Evolutionary conservation across 1,140 invertebrate species (phyloP), one percentile per base, ranked within the genome.

Genomic region (Dendroctonus valens): DNA sequence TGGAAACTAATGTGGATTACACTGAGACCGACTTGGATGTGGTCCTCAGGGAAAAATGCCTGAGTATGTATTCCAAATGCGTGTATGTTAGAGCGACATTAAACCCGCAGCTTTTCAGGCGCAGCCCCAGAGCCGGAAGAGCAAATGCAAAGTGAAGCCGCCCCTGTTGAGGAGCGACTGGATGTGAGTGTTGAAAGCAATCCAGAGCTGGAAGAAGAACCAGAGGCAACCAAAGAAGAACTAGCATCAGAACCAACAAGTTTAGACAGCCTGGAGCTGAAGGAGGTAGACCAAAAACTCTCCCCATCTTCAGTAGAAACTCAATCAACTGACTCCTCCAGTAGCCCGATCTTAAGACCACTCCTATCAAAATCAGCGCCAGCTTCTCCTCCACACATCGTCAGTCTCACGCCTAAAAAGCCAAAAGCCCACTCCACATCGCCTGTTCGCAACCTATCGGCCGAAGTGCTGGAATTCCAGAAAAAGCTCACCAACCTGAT

Each of bases 1-100:
- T 77, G 41, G 76, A 77, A 59, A 77, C 76, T n/a, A 75, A 77
- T 72, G 70, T 77, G 54, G 76, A 77, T 70, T 77, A 48, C 70
- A 72, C 74, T 44, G 76, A 77, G 69, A 77, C 76, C 14, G 70
- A 77, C 72, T 64, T 77, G 48, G 76, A 77, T 69, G 46, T 11
- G 41, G 50, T 69, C 12, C 60, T 65, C 55, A 67, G 57, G 46
- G 39, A 60, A 41, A 68, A 66, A 68, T 59, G 46, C 67, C 41
- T 41, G 44, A 41, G 64, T 59, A 51, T 42, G n/a, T 41, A n/a
- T 51, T 40, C 9, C 5, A n/a, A 14, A n/a, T 12, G 15, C 15
- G 50, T 2, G 5, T 2, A 5, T 8, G 0, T 5, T 2, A 46
- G 12, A 46, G 1, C 42, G 1, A 1, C 8, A 46, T 11, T 2